A percentile compares a stretch with the other conserved stretches of the same genome.
These are phyloP conservation scores for Acropora tenuis DNA, from an alignment of 64 coral and sea anemone genomes.

Conservation along the genomic window DNA sequence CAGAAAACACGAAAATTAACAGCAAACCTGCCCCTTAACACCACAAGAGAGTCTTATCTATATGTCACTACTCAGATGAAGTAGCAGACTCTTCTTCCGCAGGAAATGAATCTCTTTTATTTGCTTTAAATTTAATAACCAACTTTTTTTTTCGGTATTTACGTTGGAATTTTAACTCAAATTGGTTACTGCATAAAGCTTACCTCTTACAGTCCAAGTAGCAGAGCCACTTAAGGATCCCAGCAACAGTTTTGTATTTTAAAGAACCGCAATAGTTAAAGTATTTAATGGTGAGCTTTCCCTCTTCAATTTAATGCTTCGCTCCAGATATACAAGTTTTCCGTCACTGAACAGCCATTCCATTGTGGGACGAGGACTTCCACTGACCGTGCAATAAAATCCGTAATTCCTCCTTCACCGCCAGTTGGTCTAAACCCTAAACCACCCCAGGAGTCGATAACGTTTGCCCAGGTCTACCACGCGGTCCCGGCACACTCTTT, in stretches of 20 bases:
- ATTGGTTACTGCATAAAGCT: too few relatives aligned
- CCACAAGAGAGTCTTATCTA: too few relatives aligned
- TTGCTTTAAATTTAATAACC: too few relatives aligned
- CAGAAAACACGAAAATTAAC: too few relatives aligned
- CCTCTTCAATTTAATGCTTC: conserved; percentile 35
- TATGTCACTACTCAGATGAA: too few relatives aligned
- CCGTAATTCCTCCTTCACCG: conserved; percentile 9
- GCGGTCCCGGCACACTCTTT: not conserved
- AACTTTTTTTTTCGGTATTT: too few relatives aligned
- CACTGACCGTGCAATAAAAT: conserved; percentile 40
- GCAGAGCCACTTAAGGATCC: not conserved
- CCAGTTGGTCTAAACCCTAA: conserved; percentile 14
- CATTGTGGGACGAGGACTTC: conserved; percentile 21
- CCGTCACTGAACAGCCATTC: too few relatives aligned
- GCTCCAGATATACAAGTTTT: too few relatives aligned
- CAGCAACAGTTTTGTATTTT: conserved; percentile 24
- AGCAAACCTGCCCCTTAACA: too few relatives aligned
- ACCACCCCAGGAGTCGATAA: not conserved
- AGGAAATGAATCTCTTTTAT: too few relatives aligned
- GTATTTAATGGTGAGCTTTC: conserved; percentile 9
- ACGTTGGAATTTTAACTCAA: too few relatives aligned
- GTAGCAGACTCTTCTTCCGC: too few relatives aligned
- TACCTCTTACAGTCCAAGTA: conserved; percentile 9
- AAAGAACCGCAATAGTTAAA: conserved; percentile 59
- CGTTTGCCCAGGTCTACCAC: not conserved